phyloP scores from a whole-genome alignment of 2,888 invertebrate genomes.

The Cephus pulcher region DNA sequence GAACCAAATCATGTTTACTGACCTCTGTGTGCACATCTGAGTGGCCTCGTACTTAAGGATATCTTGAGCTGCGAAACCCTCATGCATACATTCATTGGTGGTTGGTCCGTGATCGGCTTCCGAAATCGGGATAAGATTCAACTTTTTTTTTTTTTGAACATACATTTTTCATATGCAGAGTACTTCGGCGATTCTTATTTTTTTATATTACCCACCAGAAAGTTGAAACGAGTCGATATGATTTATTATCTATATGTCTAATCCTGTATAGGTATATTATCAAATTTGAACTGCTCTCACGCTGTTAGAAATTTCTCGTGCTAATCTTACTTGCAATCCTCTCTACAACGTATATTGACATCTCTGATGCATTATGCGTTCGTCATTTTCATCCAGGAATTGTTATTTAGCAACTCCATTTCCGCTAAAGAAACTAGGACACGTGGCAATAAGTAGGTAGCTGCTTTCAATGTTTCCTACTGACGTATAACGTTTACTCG shows the following conservation, averaged over 20 bases:
- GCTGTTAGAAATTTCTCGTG: background rate
- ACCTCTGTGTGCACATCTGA: background rate
- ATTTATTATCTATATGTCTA: background rate
- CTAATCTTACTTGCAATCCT: background rate
- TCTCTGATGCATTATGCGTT: background rate
- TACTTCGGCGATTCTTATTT: background rate
- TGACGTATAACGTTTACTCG: constrained; percentile 24
- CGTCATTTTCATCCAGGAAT: constrained; percentile 16
- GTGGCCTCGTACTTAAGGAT: background rate
- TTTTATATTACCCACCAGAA: background rate
- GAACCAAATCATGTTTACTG: background rate
- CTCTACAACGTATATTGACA: background rate
- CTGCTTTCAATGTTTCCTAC: constrained; percentile 26
- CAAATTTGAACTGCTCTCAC: background rate
- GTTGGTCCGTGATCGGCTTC: background rate
- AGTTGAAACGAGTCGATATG: background rate
- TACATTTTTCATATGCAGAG: background rate
- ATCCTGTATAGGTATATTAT: too few species aligned
- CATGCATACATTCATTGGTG: background rate
- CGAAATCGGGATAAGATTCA: background rate
- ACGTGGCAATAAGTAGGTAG: constrained; percentile 1
- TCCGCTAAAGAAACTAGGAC: constrained; percentile 26
- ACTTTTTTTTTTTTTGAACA: background rate
- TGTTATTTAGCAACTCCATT: constrained; percentile 43
- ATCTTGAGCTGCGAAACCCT: background rate